Evolutionary conservation across 23 tunicate species (phyloP), one percentile per base, ranked within the genome.

Genomic region (Pegea sp.): DNA sequence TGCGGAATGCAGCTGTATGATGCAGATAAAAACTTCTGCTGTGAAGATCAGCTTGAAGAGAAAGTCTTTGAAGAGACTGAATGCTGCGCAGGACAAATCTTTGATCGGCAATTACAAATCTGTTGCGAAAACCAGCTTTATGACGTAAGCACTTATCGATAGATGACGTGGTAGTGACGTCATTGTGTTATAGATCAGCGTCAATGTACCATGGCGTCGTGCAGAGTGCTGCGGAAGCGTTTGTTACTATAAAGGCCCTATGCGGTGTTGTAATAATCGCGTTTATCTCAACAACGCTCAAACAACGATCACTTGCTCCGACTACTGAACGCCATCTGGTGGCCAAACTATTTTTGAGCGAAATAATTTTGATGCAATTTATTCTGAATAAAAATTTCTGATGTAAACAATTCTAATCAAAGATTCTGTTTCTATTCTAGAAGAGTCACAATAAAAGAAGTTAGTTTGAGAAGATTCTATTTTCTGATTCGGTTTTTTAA

Each of bases 151-250:
- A 38, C 16, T 8, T 38, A 38, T 38, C 16, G 13, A 8, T 38
- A 8, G 11, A 8, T 38, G 46, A 8, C 16, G 16, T 16, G 46
- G 11, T 38, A 38, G 46, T 38, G 46, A 38, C 46, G 46, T 38
- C 46, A 38, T 38, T 76, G 28, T 44, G 29, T 63, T 22, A 33
- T 59, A 84, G 95, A 84, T 84, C 34, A 84, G 95, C 25, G 33
- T 25, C 6, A 33, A 24, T 27, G 95, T 84, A 2, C 95, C 95
- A 0, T 68, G 65, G 64, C 49, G 44, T 30, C 43, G 59, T 48
- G 95, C 95, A n/a, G 67, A 63, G 0, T 84, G 95, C 51, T 84
- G 95, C 44, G 95, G 95, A 7, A 30, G 48, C 25, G 28, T 18
- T 19, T 84, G 95, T 62, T 64, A 64, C 64, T 74, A 57, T 59